Base-by-base conservation (phyloP, 2,888 invertebrate species). In the Bombylius discolor region DNA sequence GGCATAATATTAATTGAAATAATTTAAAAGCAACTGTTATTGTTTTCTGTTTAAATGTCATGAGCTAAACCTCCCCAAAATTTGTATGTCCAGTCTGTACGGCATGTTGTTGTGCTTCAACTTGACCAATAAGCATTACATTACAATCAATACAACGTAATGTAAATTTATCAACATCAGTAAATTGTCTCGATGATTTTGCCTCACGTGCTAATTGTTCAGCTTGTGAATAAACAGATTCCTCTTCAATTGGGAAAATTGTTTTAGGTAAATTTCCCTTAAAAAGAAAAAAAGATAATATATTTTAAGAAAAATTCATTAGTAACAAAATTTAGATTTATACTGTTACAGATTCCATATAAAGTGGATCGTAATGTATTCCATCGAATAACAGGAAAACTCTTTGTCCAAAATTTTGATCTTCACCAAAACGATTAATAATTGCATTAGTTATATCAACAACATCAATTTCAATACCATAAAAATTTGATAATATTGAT, bases 351-450 rank as follows among this genome's bases (percentile, higher is more conserved):
- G 87, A 83, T 75, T 95, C 94, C 75, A 93, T 78, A 68, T 89
- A 89, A 12, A 97, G 74, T 0, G 96, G 93, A 74, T 97, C 97
- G 69, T 97, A 97, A 74, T 97, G 97, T 53, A 96, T 92, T 23
- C 96, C 96, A 74, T 96, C 95, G 70, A 95, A 97, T 52, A 96
- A 79, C 6, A 97, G 76, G 68, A 95, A 88, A 5, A 93, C 90
- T 65, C 95, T 75, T 57, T 87, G 80, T 4, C 84, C 79, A 70
- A 89, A 95, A 65, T 85, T 83, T 67, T 87, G 84, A 72, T 95
- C 94, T 74, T 96, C 96, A 0, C 96, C 96, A 74, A 96, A 93
- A 64, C 90, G 82, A 71, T 93, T 93, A 58, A 96, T 87, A 59
- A 91, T 87, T 47, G 85, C 87, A 71, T 91, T 91, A 62, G 91